Conservation (phyloP, 2,113 vertebrate genomes). For the Speoplatyrhinus poulsoni region DNA sequence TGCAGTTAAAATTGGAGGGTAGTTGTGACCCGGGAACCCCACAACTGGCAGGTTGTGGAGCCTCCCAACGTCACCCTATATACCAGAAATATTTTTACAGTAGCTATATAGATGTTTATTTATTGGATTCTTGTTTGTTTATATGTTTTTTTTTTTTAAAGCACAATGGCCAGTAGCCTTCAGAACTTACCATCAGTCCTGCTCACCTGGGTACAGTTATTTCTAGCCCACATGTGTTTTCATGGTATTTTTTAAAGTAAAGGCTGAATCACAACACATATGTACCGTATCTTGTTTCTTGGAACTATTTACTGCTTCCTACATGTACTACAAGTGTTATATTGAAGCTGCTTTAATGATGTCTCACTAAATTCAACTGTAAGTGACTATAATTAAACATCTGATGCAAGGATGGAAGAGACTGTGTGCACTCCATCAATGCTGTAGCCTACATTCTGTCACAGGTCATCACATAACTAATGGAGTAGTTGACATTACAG, state of each 20-base stretch:
- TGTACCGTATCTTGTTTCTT: background rate
- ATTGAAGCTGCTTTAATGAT: background rate
- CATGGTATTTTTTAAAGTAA: background rate
- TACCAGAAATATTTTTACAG: background rate
- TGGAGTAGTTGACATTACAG: slow-evolving; percentile 2
- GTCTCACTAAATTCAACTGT: background rate
- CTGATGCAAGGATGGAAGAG: background rate
- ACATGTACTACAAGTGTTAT: too few species aligned
- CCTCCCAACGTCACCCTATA: too few species aligned
- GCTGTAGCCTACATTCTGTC: background rate
- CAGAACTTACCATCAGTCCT: background rate
- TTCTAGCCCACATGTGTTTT: background rate
- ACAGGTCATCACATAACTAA: slow-evolving; percentile 2
- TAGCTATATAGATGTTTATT: background rate
- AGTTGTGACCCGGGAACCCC: too few species aligned
- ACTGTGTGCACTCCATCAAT: background rate
- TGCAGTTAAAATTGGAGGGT: too few species aligned
- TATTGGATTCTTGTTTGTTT: background rate
- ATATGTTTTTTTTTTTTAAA: background rate
- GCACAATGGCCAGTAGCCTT: background rate
- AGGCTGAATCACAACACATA: slow-evolving; percentile 26
- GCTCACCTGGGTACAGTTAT: too few species aligned
- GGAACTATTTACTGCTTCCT: too few species aligned
- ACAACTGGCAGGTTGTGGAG: too few species aligned
- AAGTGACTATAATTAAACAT: background rate